Evolutionary conservation across 2,888 invertebrate species (phyloP).

Genomic region (Idaea straminata): DNA sequence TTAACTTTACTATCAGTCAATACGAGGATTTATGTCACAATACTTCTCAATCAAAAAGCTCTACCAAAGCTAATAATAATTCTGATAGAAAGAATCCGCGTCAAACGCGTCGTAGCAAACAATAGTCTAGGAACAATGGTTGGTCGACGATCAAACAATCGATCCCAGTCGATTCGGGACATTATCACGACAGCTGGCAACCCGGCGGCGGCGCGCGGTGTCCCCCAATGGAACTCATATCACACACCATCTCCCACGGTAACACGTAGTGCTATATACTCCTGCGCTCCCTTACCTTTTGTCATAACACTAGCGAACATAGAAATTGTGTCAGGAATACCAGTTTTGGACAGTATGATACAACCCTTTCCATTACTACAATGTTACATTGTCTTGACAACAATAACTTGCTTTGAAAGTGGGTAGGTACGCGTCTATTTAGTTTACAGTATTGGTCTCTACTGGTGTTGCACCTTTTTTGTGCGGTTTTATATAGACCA

Average conservation of each 20-base stretch:
- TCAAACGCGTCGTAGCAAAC: conserved; percentile 45
- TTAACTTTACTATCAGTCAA: background rate
- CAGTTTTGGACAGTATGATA: conserved; percentile 34
- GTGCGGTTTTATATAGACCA: too few relatives aligned
- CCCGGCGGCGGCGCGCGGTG: background rate
- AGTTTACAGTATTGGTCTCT: background rate
- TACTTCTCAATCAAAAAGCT: conserved; percentile 16
- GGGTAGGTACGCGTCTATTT: background rate
- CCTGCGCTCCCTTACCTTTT: conserved; percentile 25
- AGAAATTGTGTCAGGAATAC: conserved; percentile 29
- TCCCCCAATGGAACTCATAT: conserved; percentile 40
- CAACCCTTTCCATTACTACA: conserved; percentile 3
- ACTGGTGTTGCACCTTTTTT: background rate
- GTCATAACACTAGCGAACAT: conserved; percentile 22
- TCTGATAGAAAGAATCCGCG: conserved; percentile 22
- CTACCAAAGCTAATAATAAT: conserved; percentile 42
- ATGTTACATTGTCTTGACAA: background rate
- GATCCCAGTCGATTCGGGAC: conserved; percentile 57
- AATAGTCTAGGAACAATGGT: conserved; percentile 61
- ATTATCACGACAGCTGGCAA: conserved; percentile 66
- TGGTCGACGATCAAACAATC: conserved; percentile 69
- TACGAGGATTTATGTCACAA: conserved; percentile 3
- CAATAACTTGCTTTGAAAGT: conserved; percentile 1
- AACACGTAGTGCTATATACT: conserved; percentile 28
- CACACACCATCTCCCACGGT: conserved; percentile 69